phyloP scores from a whole-genome alignment of 1,140 invertebrate genomes.

The Lepidostoma basale region DNA sequence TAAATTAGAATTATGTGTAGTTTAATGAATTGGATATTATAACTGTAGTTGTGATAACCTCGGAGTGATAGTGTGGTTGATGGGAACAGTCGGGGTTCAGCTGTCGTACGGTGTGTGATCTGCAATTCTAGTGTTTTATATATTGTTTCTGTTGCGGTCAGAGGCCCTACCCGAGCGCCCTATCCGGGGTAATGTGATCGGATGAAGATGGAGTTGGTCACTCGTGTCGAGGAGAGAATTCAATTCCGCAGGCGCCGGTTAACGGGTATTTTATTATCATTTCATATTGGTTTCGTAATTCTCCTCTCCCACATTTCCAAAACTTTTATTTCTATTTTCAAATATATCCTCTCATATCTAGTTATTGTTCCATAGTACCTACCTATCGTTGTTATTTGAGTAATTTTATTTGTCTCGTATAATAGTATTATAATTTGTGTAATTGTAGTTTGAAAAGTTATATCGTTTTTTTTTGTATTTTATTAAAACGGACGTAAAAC shows the following conservation, averaged over 20 bases:
- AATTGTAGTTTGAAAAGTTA: too few species aligned
- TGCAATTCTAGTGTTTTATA: not conserved
- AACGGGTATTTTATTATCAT: conserved; percentile 19
- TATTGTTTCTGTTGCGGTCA: not conserved
- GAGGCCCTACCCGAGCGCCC: not conserved
- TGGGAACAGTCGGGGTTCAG: not conserved
- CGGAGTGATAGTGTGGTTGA: not conserved
- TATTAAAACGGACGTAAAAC: too few species aligned
- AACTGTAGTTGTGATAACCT: not conserved
- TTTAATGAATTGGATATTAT: not conserved
- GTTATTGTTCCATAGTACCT: too few species aligned
- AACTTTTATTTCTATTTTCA: too few species aligned
- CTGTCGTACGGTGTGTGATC: not conserved
- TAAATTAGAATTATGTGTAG: not conserved
- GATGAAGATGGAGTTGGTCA: conserved; percentile 29
- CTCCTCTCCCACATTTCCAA: not conserved
- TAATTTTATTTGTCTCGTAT: too few species aligned
- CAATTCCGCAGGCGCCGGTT: conserved; percentile 29
- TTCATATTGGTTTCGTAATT: not conserved
- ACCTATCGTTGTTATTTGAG: too few species aligned
- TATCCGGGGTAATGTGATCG: not conserved
- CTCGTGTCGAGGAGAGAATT: conserved; percentile 14
- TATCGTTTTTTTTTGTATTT: too few species aligned
- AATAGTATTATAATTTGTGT: too few species aligned
- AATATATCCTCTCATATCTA: too few species aligned